Base-by-base conservation (phyloP, 2,888 invertebrate species). In the Mythimna loreyi region DNA sequence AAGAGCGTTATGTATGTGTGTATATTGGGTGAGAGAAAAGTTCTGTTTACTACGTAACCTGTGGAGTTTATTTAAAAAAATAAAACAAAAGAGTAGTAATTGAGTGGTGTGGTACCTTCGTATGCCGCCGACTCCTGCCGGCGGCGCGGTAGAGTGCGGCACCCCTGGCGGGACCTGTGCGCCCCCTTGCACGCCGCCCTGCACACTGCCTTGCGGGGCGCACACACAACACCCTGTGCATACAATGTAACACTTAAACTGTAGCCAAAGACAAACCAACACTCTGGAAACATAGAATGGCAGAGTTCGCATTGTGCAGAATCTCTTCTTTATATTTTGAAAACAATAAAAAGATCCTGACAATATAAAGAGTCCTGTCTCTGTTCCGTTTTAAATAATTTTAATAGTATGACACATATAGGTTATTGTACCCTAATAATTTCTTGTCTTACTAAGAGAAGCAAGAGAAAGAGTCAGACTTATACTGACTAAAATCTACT, bases 161-260 rank as follows among this genome's bases (percentile, higher is more conserved):
- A 94, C 94, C 69, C 95, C 94, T 72, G 93, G 94, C 74, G 94
- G 95, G 87, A 94, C 96, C 94, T 92, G 96, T 89, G 92, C 96
- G 89, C 94, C 94, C 87, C 93, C 94, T 86, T 94, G 94, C 89
- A 93, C 94, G 89, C 92, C 94, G 91, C 91, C 96, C 94, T 91
- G 96, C 96, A 90, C 96, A 96, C 92, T 96, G 95, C 97, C 97
- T 87, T 96, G 96, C 89, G 96, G 96, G 90, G 96, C 96, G 92
- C 96, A 96, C 89, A 96, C 96, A 92, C 94, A 94, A 92, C 93
- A 95, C 91, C 95, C 95, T 95, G 93, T 80, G 83, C 79, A 88
- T 77, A 86, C 76, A 86, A 82, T 67, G 47, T 61, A 60, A 82
- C 71, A 72, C 70, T 78, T 84, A 72, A 77, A 81, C 75, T 59